Conservation (phyloP, 2,797 vertebrate species). For the Platyrinchus mystaceus region DNA sequence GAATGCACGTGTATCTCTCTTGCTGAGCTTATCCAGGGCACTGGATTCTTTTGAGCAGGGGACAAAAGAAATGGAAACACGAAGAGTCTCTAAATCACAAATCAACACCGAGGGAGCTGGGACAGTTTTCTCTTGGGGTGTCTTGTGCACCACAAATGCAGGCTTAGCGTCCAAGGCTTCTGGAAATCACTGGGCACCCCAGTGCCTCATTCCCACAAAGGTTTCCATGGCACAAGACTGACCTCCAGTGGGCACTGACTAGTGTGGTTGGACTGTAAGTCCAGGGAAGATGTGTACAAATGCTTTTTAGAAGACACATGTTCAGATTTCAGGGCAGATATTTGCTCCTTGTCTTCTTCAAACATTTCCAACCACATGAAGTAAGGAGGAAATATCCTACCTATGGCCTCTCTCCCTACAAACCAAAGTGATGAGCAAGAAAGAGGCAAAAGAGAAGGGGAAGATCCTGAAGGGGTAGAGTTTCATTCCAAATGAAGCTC, state of each 20-base stretch:
- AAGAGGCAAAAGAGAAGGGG: neutral
- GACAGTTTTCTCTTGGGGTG: neutral
- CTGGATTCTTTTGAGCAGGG: neutral
- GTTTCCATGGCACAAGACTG: constrained; percentile 45
- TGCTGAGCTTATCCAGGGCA: neutral
- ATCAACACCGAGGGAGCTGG: neutral
- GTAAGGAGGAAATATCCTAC: neutral
- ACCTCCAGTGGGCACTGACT: constrained; percentile 61
- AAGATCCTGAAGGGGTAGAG: neutral
- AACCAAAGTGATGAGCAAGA: neutral
- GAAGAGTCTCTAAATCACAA: neutral
- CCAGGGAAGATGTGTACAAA: neutral
- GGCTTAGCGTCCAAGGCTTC: neutral
- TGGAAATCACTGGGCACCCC: neutral
- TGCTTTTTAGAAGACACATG: neutral
- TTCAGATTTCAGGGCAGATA: neutral
- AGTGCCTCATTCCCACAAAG: neutral
- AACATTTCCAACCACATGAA: neutral
- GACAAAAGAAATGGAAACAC: neutral
- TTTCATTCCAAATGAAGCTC: neutral
- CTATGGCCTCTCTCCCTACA: neutral
- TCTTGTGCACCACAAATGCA: rapidly evolving
- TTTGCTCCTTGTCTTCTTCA: neutral
- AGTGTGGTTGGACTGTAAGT: neutral
- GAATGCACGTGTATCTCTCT: rapidly evolving